Conservation (phyloP, 2,888 invertebrate species). For the Bellardia bayeri region DNA sequence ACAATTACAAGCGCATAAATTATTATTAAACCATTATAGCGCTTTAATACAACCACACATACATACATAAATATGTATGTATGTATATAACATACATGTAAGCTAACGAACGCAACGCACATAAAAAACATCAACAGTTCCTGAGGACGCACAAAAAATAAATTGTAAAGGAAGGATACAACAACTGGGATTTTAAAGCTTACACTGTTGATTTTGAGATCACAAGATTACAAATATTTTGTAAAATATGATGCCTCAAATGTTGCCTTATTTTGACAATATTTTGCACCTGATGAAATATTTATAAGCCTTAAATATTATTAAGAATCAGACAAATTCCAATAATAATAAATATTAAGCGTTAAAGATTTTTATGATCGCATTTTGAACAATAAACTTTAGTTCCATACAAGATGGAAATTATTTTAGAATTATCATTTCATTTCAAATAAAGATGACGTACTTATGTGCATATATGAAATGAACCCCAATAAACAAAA, state of each 20-base stretch:
- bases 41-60: slow-evolving; percentile 36
- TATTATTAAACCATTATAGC: slow-evolving; percentile 64
- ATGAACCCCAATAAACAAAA: background rate
- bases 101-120: background rate
- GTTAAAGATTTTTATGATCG: background rate
- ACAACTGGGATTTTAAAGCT: slow-evolving; percentile 57
- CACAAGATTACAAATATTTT: slow-evolving; percentile 61
- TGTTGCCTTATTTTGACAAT: slow-evolving; percentile 56
- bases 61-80: background rate
- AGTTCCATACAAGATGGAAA: too few relatives aligned
- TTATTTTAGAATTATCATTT: background rate
- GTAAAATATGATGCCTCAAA: slow-evolving; percentile 60
- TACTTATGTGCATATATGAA: background rate
- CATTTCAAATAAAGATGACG: background rate
- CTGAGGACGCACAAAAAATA: slow-evolving; percentile 31
- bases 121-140: slow-evolving; percentile 26
- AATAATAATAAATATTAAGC: background rate
- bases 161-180: slow-evolving; percentile 33
- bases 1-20: slow-evolving; percentile 67
- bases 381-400: too few relatives aligned
- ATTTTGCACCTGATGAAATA: slow-evolving; percentile 43
- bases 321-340: background rate
- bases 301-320: slow-evolving; percentile 37
- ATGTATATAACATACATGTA: background rate
- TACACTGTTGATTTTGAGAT: slow-evolving; percentile 60